Conservation (phyloP, 1,140 invertebrate genomes). For the Drosophila setifemur region DNA sequence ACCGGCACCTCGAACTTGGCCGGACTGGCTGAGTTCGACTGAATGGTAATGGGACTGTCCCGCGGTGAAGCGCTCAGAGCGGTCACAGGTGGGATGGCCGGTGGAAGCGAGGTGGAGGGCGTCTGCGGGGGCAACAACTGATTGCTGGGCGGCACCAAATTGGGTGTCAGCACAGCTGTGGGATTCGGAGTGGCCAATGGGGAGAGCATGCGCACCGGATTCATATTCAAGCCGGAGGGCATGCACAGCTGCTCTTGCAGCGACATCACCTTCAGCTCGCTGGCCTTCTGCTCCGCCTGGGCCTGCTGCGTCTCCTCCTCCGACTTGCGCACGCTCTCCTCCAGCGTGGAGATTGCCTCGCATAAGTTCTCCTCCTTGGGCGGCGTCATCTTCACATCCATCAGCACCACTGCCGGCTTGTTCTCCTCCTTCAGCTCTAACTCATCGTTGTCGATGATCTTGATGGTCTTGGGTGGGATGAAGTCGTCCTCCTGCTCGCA, state of each 20-base stretch:
- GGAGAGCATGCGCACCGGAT: constrained; percentile 78
- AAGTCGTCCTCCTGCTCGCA: constrained; percentile 80
- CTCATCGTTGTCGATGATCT: constrained; percentile 75
- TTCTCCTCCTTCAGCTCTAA: constrained; percentile 48
- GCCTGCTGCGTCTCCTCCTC: constrained; percentile 53
- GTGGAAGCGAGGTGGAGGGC: neutral
- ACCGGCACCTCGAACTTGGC: constrained; percentile 80
- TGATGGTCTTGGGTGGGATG: constrained; percentile 77
- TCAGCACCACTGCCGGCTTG: neutral
- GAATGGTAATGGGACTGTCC: constrained; percentile 79
- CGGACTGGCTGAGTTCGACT: constrained; percentile 77
- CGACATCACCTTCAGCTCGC: constrained; percentile 77
- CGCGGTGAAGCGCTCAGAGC: constrained; percentile 53
- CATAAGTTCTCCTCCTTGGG: constrained; percentile 50
- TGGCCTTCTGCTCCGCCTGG: constrained; percentile 69
- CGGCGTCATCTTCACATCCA: constrained; percentile 47
- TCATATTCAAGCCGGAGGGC: constrained; percentile 82
- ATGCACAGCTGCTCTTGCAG: constrained; percentile 80
- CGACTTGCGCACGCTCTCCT: constrained; percentile 53
- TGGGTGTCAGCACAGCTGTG: constrained; percentile 54
- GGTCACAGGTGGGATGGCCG: constrained; percentile 18
- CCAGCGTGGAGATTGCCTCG: constrained; percentile 28
- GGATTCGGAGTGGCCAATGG: constrained; percentile 74
- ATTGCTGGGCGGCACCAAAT: constrained; percentile 6
- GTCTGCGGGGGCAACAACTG: constrained; percentile 32